Conservation (phyloP, 2,888 invertebrate species). For the Hirtodrosophila alboralis region DNA sequence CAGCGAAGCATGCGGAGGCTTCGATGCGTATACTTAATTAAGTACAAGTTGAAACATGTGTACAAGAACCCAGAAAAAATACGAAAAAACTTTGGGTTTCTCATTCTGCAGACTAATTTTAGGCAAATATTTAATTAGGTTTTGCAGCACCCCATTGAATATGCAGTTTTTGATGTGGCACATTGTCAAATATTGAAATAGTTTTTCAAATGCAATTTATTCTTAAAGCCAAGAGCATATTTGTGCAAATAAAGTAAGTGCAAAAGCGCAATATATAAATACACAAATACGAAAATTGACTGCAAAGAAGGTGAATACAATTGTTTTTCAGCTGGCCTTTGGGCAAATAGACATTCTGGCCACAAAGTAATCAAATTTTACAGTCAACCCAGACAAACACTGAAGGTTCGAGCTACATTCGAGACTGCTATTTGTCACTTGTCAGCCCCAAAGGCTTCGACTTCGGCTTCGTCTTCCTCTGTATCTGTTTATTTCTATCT, state of each 20-base stretch:
- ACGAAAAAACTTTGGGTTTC: slow-evolving; percentile 21
- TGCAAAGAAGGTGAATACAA: slow-evolving; percentile 25
- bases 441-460: slow-evolving; percentile 51
- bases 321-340: slow-evolving; percentile 39
- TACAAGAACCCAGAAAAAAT: slow-evolving; percentile 24
- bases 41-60: slow-evolving; percentile 53
- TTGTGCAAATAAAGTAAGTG: slow-evolving; percentile 28
- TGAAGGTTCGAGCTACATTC: slow-evolving; percentile 13
- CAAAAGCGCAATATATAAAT: slow-evolving; percentile 62
- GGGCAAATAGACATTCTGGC: slow-evolving; percentile 46
- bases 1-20: slow-evolving; percentile 34
- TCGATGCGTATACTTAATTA: slow-evolving; percentile 72
- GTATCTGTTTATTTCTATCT: slow-evolving; percentile 17
- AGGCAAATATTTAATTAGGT: slow-evolving; percentile 72
- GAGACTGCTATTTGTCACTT: slow-evolving; percentile 55
- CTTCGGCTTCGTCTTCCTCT: too few species aligned
- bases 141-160: slow-evolving; percentile 41
- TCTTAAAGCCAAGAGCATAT: too few species aligned
- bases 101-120: slow-evolving; percentile 35
- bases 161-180: slow-evolving; percentile 41
- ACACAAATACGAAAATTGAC: slow-evolving; percentile 19
- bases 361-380: slow-evolving; percentile 73
- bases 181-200: slow-evolving; percentile 58
- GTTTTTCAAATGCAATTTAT: slow-evolving; percentile 49
- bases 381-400: slow-evolving; percentile 35